Conservation (phyloP, 2,888 invertebrate genomes). For the Pseudanteris insignis region DNA sequence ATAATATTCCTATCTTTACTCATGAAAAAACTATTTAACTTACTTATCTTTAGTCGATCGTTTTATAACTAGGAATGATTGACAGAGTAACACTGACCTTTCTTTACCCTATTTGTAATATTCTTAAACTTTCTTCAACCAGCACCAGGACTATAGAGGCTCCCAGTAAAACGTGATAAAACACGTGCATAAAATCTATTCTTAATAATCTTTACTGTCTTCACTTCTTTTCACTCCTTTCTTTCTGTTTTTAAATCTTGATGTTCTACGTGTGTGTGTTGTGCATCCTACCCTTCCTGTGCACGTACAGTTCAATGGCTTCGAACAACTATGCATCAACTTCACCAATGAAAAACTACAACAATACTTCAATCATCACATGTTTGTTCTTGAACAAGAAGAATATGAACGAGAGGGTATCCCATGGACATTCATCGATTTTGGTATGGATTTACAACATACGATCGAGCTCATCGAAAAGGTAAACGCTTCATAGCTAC, state of each 20-base stretch:
- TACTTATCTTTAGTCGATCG: no score
- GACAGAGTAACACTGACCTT: no score
- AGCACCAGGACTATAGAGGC: no score
- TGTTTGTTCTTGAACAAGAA: slow-evolving; percentile 96
- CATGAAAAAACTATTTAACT: no score
- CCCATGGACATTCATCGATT: slow-evolving; percentile 92
- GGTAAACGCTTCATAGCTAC: slow-evolving; percentile 70
- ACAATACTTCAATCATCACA: slow-evolving; percentile 97
- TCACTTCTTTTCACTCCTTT: slow-evolving; percentile 39
- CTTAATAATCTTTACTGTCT: slow-evolving; percentile 30
- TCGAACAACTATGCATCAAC: no score
- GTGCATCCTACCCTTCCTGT: slow-evolving; percentile 34
- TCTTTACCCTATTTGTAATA: no score
- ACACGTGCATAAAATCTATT: slow-evolving; percentile 29
- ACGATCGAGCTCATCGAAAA: slow-evolving; percentile 92
- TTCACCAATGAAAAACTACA: no score
- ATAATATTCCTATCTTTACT: no score
- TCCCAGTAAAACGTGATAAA: slow-evolving; percentile 30
- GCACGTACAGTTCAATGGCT: slow-evolving; percentile 82
- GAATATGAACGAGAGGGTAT: slow-evolving; percentile 93
- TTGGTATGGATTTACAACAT: slow-evolving; percentile 91
- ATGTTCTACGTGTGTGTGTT: slow-evolving; percentile 42
- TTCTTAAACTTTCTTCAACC: no score
- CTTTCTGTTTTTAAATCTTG: slow-evolving; percentile 33
- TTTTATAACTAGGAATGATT: no score